Conservation (phyloP, 2,888 invertebrate species). For the Brachynemurus nebulosus region DNA sequence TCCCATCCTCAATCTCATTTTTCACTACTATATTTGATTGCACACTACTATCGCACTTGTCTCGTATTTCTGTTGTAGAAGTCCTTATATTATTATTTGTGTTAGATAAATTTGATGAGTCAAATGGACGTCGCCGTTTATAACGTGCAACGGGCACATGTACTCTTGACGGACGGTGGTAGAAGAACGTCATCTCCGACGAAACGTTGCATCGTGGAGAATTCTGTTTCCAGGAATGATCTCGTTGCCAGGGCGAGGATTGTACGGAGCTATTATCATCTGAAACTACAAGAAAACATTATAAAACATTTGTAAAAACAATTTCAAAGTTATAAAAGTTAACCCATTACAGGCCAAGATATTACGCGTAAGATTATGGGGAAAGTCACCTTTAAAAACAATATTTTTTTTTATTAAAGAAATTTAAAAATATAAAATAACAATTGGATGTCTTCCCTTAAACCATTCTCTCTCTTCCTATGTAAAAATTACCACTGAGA, state of each 20-base stretch:
- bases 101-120: conserved; percentile 24
- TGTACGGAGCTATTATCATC: conserved; percentile 85
- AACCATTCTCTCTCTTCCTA: too few species aligned
- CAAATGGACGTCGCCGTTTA: conserved; percentile 55
- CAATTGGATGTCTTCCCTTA: too few species aligned
- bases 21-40: conserved; percentile 10
- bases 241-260: conserved; percentile 82
- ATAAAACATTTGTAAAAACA: neutral
- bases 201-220: conserved; percentile 59
- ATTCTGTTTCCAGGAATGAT: conserved; percentile 79
- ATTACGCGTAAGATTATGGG: too few species aligned
- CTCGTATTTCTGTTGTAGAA: conserved; percentile 11
- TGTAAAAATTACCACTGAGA: too few species aligned
- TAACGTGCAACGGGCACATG: conserved; percentile 33
- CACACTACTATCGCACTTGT: conserved; percentile 8
- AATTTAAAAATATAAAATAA: too few species aligned
- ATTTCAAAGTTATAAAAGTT: neutral
- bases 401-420: too few species aligned
- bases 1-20: neutral
- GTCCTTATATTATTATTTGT: conserved; percentile 10
- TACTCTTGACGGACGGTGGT: conserved; percentile 41
- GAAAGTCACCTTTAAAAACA: too few species aligned
- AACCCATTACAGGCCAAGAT: too few species aligned
- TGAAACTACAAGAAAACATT: conserved; percentile 42
- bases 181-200: conserved; percentile 59